Base-by-base conservation (phyloP, 2,113 vertebrate species). In the Pterocles orientalis region DNA sequence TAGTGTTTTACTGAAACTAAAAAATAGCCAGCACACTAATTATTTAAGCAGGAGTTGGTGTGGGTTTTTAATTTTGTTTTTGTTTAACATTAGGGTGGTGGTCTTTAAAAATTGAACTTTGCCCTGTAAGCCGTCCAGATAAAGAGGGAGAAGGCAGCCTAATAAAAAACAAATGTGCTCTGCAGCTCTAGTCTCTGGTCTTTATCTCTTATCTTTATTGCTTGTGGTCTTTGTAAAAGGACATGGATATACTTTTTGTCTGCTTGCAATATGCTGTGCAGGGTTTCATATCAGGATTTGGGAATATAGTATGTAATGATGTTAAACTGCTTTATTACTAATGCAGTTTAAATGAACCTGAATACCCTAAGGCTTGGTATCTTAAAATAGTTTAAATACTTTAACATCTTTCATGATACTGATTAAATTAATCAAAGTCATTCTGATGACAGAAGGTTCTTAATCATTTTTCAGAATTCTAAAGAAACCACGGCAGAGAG, bases 291-390 rank as follows among this genome's bases (percentile, higher is more conserved):
- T 85, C 45, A 82, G 54, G 36, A 54, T 95, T 95, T 94, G 20
- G 14, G 48, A 87, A 57, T 89, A 79, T 13, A 69, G 41, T 54
- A 53, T 91, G 70, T 84, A 85, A 6, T 34, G 75, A 24, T 91
- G 77, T 88, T 94, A 86, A 94, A 95, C 65, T 91, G 78, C 65
- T 87, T 95, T 95, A 77, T 80, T 93, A 47, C 58, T 51, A 84
- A 61, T 60, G 56, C 72, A 91, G 86, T 95, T 95, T 79, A 90
- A 86, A 79, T 91, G 89, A 96, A 95, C 84, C 75, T 86, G 61
- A 77, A 75, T 86, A 92, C 76, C 47, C 47, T 81, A 71, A 56
- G 91, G 73, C 34, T 75, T 85, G 36, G 6, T 68, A 41, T 89
- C 77, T 76, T 84, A 69, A 86, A 91, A 82, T 89, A 91, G 26